Conservation (phyloP, 2,113 vertebrate species). For the Cinclus cinclus region DNA sequence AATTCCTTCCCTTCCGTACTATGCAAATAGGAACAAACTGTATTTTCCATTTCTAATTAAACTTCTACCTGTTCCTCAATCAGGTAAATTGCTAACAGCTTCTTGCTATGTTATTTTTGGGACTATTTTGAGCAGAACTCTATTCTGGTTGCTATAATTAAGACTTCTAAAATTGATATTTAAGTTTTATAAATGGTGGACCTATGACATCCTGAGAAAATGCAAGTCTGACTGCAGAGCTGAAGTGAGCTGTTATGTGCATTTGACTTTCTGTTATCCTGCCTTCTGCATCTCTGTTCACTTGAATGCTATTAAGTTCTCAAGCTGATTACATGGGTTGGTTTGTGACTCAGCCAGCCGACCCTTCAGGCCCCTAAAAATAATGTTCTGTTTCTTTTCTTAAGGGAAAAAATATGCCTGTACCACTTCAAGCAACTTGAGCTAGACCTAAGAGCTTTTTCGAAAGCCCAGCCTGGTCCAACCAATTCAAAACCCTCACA, state of each 20-base stretch:
- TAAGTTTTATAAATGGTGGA: slow-evolving; percentile 58
- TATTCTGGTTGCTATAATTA: slow-evolving; percentile 61
- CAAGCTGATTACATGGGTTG: slow-evolving; percentile 65
- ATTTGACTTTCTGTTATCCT: slow-evolving; percentile 35
- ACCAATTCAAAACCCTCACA: background rate
- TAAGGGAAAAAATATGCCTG: background rate
- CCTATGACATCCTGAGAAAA: slow-evolving; percentile 55
- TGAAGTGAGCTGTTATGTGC: slow-evolving; percentile 35
- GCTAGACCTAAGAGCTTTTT: slow-evolving; percentile 6
- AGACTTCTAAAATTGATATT: slow-evolving; percentile 73
- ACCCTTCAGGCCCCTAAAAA: slow-evolving; percentile 63
- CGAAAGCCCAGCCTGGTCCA: slow-evolving; percentile 20
- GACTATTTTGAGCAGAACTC: slow-evolving; percentile 38
- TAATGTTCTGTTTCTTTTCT: slow-evolving; percentile 39
- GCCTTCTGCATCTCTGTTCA: background rate
- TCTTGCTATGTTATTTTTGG: slow-evolving; percentile 48
- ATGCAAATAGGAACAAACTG: slow-evolving; percentile 46
- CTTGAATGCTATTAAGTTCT: slow-evolving; percentile 62
- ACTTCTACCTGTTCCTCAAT: slow-evolving; percentile 22
- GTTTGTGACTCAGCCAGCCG: slow-evolving; percentile 51
- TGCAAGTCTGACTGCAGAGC: slow-evolving; percentile 47
- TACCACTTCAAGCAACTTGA: background rate
- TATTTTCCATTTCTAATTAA: slow-evolving; percentile 47
- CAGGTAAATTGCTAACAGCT: slow-evolving; percentile 48
- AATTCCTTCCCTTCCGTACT: slow-evolving; percentile 22